Conservation (phyloP, 2,113 vertebrate genomes). For the Pelvicachromis taeniatus region DNA sequence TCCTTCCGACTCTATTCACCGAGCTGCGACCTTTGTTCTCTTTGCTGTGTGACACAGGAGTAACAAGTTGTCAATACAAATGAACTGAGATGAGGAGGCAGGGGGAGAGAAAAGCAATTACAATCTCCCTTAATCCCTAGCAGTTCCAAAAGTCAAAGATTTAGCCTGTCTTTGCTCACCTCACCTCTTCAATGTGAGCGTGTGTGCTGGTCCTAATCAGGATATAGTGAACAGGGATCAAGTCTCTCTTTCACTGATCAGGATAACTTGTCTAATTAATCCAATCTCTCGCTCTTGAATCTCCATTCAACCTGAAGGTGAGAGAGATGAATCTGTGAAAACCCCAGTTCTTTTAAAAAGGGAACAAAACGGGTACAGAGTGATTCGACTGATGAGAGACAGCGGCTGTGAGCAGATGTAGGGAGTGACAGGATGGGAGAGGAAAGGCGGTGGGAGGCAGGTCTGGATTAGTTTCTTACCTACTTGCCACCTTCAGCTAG, state of each 20-base stretch:
- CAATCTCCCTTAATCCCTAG: constrained; percentile 67
- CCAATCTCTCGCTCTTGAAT: constrained; percentile 57
- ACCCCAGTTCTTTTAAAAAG: constrained; percentile 26
- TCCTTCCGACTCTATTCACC: constrained; percentile 37
- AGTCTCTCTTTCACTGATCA: constrained; percentile 65
- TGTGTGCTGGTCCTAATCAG: constrained; percentile 49
- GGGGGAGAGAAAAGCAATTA: constrained; percentile 58
- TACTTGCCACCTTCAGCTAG: constrained; percentile 77
- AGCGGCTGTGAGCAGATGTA: not conserved
- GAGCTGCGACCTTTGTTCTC: constrained; percentile 35
- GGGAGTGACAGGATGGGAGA: constrained; percentile 1
- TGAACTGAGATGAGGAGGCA: constrained; percentile 34
- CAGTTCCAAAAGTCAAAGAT: constrained; percentile 61
- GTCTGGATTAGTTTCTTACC: constrained; percentile 63
- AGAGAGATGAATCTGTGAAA: constrained; percentile 41
- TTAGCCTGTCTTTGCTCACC: constrained; percentile 46
- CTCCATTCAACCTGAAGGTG: constrained; percentile 52
- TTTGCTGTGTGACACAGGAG: constrained; percentile 22
- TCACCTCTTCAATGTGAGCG: not conserved
- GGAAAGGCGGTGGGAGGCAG: not conserved
- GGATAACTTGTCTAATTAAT: constrained; percentile 74
- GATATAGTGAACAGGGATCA: constrained; percentile 57
- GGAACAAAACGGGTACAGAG: constrained; percentile 33
- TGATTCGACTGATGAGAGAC: constrained; percentile 5
- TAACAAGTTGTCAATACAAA: constrained; percentile 70